Evolutionary conservation across 2,888 invertebrate genomes (phyloP).

Genomic region (Orgyia antiqua): DNA sequence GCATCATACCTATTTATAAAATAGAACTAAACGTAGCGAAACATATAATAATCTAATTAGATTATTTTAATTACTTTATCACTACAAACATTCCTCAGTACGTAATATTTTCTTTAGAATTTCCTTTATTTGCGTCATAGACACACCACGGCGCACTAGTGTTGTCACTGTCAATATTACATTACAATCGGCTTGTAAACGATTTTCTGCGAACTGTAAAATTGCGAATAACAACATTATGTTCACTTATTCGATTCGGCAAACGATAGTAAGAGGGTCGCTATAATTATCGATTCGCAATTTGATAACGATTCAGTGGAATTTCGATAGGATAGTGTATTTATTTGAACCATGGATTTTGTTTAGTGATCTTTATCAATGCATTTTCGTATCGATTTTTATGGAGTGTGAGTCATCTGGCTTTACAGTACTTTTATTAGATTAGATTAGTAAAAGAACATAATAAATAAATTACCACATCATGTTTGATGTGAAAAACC

Average conservation of each 20-base stretch:
- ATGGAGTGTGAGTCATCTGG: not conserved
- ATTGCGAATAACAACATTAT: slow-evolving; percentile 18
- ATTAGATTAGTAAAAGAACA: not conserved
- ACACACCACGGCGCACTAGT: slow-evolving; percentile 8
- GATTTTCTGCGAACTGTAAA: slow-evolving; percentile 22
- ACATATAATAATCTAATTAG: slow-evolving; percentile 3
- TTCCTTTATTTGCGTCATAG: slow-evolving; percentile 2
- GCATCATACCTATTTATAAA: slow-evolving; percentile 1
- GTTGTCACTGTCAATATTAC: slow-evolving; percentile 16
- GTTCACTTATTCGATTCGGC: slow-evolving; percentile 16
- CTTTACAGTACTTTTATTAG: not conserved
- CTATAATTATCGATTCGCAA: slow-evolving; percentile 23
- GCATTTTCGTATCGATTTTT: slow-evolving; percentile 3
- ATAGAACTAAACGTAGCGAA: slow-evolving; percentile 2
- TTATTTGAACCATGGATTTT: not conserved
- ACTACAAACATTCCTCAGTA: not conserved
- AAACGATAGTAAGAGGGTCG: slow-evolving; percentile 21
- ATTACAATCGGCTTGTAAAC: slow-evolving; percentile 14
- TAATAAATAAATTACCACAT: not conserved
- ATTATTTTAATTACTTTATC: slow-evolving; percentile 1
- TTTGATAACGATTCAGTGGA: slow-evolving; percentile 19
- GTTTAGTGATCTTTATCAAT: slow-evolving; percentile 1
- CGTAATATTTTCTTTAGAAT: not conserved
- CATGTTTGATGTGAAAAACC: too few species aligned
- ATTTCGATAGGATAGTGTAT: slow-evolving; percentile 12